phyloP scores from a whole-genome alignment of 2,113 vertebrate genomes.

The Brienomyrus brachyistius region DNA sequence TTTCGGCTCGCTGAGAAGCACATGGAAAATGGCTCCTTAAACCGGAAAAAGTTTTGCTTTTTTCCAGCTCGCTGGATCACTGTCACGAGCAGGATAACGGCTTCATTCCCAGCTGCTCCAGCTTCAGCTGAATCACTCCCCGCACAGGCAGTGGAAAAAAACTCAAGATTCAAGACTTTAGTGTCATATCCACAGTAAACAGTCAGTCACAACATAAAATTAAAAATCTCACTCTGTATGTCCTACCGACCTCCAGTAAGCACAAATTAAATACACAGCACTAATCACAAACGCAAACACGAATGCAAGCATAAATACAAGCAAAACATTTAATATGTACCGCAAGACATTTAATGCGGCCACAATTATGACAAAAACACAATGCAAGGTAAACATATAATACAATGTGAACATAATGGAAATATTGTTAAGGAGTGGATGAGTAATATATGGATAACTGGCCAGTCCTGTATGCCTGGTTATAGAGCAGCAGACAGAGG shows the following conservation, averaged over 20 bases:
- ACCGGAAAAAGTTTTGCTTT: background rate
- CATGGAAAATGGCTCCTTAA: background rate
- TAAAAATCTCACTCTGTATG: background rate
- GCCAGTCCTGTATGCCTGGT: background rate
- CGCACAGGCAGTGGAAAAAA: background rate
- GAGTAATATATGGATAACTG: background rate
- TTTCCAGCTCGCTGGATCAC: background rate
- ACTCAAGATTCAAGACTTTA: background rate
- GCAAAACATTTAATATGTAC: background rate
- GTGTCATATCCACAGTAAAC: background rate
- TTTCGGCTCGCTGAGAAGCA: background rate
- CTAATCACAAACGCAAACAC: background rate
- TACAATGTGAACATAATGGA: background rate
- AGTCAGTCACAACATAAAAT: background rate
- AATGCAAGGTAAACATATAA: background rate
- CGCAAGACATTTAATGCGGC: background rate
- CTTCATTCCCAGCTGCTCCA: conserved; percentile 55
- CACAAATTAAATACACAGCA: background rate
- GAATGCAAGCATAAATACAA: background rate
- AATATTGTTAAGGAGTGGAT: background rate
- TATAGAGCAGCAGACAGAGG: background rate
- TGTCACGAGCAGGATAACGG: background rate
- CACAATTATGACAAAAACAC: background rate
- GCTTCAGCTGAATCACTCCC: background rate
- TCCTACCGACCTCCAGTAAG: background rate